Base-by-base conservation (phyloP, 1,140 invertebrate genomes). In the Pseudomyrmex concolor region DNA sequence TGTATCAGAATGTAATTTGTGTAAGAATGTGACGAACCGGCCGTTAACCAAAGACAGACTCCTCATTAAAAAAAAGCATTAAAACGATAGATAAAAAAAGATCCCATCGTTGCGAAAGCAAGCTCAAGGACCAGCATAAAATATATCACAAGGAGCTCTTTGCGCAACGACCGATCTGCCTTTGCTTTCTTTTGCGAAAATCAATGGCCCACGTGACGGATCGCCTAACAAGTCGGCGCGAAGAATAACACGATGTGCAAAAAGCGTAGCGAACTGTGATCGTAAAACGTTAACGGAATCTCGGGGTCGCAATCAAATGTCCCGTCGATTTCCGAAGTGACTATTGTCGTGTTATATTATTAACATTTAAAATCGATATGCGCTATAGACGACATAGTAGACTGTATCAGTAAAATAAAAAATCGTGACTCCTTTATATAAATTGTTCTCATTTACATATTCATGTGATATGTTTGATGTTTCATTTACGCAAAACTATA, bases 81-180 rank as follows among this genome's bases (percentile, higher is more conserved):
- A 70, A 68, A 67, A 2, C 55, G 25, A 70, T 12, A 34, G 9
- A 78, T 17, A 77, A 77, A 51, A 5, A 54, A 7, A 77, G 54
- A 70, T 71, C 59, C 13, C 74, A 55, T 80, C 66, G 77, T 84
- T 84, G 83, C 83, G 68, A 84, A 84, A 84, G 77, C 19, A 62
- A 77, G 54, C 76, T 82, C 83, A 84, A 84, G 83, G 83, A 82
- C 83, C 83, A 84, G 51, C 60, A 84, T 82, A n/a, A 51, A 82
- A 64, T 84, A 71, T 81, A 82, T 84, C 83, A 54, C 83, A 84
- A 70, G 13, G 50, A 84, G 83, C 78, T 81, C 51, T 82, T 81
- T 72, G 22, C 66, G 77, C 83, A 84, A 84, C 83, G 51, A 80
- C 9, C 50, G 51, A 78, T 68, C 22, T 74, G 48, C 25, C 60